Evolutionary conservation across 2,797 vertebrate species (phyloP).

Genomic region (Pseudochirops corinnae): DNA sequence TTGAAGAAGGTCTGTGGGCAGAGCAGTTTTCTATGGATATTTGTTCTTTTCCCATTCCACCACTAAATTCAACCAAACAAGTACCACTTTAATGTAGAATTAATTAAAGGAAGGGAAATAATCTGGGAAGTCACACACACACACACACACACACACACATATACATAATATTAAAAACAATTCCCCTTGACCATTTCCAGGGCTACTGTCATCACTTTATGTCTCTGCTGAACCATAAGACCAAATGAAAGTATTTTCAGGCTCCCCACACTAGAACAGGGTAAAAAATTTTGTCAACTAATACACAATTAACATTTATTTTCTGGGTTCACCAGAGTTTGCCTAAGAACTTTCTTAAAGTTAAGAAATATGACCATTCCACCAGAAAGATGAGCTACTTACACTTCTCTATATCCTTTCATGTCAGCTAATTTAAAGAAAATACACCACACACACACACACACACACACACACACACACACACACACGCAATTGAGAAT

Average conservation of each 20-base stretch:
- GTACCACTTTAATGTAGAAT: background rate
- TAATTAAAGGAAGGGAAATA: fast-evolving
- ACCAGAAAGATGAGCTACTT: fast-evolving
- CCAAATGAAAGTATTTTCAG: too few relatives aligned
- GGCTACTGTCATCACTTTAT: fast-evolving
- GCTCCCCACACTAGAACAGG: fast-evolving
- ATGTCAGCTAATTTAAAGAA: background rate
- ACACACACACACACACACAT: too few relatives aligned
- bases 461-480: fast-evolving
- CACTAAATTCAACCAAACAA: background rate
- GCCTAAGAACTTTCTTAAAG: background rate
- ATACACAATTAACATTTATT: background rate
- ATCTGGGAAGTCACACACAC: too few relatives aligned
- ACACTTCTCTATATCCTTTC: background rate
- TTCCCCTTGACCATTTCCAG: fast-evolving
- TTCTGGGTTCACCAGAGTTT: background rate
- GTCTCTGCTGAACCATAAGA: background rate
- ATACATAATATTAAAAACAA: too few relatives aligned
- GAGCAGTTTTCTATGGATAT: background rate
- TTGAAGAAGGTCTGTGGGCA: background rate
- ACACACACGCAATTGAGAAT: background rate
- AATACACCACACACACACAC: fast-evolving
- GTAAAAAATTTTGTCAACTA: fast-evolving
- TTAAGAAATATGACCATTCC: fast-evolving
- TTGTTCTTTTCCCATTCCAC: background rate